Percentiles rank a stretch among this genome's conserved stretches.
Conservation (phyloP, 2,797 vertebrate species). For the Cryptoblepharus egeriae region DNA sequence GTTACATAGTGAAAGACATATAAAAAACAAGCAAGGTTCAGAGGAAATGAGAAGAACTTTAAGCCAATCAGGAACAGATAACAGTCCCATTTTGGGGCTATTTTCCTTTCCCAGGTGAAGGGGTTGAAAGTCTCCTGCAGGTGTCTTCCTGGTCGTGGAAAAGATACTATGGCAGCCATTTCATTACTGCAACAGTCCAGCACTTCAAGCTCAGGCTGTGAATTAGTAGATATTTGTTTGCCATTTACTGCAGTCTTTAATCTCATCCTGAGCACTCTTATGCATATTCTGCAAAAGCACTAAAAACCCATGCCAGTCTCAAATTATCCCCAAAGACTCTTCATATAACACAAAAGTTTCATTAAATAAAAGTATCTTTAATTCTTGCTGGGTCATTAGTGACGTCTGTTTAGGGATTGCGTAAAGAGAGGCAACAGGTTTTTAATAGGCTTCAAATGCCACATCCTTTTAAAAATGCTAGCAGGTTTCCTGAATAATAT, state of each 20-base stretch:
- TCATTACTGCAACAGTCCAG: no score
- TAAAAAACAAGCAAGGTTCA: no score
- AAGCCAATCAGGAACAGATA: no score
- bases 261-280: no score
- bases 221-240: neutral
- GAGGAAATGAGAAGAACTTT: no score
- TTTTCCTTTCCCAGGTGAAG: no score
- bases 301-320: neutral
- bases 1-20: no score
- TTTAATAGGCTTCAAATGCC: slow-evolving; percentile 25
- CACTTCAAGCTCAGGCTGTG: no score
- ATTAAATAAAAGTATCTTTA: slow-evolving; percentile 49
- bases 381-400: slow-evolving; percentile 28
- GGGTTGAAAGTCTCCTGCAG: no score
- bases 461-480: slow-evolving; percentile 31
- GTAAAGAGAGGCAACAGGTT: slow-evolving; percentile 16
- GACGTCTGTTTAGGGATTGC: slow-evolving; percentile 28
- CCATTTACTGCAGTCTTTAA: neutral
- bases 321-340: neutral
- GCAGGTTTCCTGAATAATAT: slow-evolving; percentile 20
- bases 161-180: no score
- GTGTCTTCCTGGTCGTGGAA: no score
- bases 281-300: neutral
- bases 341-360: slow-evolving; percentile 1
- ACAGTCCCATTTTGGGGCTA: no score